Evolutionary conservation across 2,797 vertebrate genomes (phyloP).

Genomic region (Chanos chanos): DNA sequence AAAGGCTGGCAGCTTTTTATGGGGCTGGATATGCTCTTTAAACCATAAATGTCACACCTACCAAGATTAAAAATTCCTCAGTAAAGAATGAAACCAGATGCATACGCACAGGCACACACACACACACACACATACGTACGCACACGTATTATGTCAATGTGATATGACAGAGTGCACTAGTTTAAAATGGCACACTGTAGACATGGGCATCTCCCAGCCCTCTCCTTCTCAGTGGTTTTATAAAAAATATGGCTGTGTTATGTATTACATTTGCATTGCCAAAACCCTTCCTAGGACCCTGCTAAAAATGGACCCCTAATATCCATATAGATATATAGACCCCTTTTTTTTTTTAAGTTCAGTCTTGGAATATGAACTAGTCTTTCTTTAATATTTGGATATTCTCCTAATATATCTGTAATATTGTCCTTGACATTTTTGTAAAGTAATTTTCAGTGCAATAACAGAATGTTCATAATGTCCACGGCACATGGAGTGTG

Average conservation of each 20-base stretch:
- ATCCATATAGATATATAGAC: no score
- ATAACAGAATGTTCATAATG: conserved; percentile 28
- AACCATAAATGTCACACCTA: conserved; percentile 68
- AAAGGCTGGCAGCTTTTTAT: conserved; percentile 51
- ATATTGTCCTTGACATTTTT: conserved; percentile 16
- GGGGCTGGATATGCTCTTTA: conserved; percentile 48
- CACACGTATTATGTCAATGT: no score
- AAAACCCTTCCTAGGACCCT: no score
- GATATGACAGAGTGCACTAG: no score
- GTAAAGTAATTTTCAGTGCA: conserved; percentile 21
- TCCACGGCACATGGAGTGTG: conserved; percentile 18
- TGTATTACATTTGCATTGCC: no score
- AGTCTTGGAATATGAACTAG: conserved; percentile 24
- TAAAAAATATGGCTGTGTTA: no score
- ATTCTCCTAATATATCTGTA: conserved; percentile 1
- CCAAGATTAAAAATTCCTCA: conserved; percentile 67
- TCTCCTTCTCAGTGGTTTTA: no score
- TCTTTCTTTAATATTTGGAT: background rate
- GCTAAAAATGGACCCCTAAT: no score
- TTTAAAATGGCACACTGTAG: no score
- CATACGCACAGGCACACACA: background rate
- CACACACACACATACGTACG: background rate
- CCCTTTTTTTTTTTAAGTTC: conserved; percentile 41
- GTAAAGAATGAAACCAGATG: conserved; percentile 35
- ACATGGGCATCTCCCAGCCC: no score